Evolutionary conservation across 2,113 vertebrate genomes (phyloP), one percentile per base, ranked within the genome.

Genomic region (Hemibagrus wyckioides): DNA sequence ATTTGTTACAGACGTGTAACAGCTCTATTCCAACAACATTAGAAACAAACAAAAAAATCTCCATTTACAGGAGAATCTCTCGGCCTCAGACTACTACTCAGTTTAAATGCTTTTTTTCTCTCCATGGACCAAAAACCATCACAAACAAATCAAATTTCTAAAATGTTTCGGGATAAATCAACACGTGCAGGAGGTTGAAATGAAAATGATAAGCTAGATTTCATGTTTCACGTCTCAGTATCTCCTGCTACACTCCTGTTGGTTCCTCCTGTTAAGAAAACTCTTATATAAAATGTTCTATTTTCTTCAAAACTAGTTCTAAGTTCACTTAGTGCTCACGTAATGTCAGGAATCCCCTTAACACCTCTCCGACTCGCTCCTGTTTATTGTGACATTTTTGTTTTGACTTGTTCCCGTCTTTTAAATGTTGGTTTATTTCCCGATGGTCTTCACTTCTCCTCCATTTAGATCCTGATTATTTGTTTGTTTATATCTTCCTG

Each of bases 311-410:
- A 52, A 7, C 73, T 50, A 15, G 41, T 5, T 76, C 15, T 50
- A 76, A 28, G 10, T 11, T 48, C 48, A 48, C 73, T 28, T 14
- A 28, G 25, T 11, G 28, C 9, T 76, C 41, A 30, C 75, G 30
- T 30, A 79, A 52, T 52, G 75, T 54, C 75, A 33, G 2, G 14
- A 79, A 52, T 79, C 75, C 48, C 48, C 75, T 52, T 44, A 30
- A 44, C 75, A n/a, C 28, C 44, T 17, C 28, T 25, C 23, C 1
- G 15, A 52, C 48, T 30, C 44, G 6, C 75, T 50, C 75, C 0
- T 48, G 48, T 79, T 79, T 79, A 79, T 77, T 52, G 75, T 17
- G 7, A 52, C 75, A 79, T 79, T 52, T 52, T 30, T 79, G 48
- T 21, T 79, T 79, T 30, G 73, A 11, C 25, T 15, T 15, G 25